These are phyloP conservation scores for Daktulosphaira vitifoliae DNA, from an alignment of 1,140 invertebrate genomes.

Conservation along the genomic window DNA sequence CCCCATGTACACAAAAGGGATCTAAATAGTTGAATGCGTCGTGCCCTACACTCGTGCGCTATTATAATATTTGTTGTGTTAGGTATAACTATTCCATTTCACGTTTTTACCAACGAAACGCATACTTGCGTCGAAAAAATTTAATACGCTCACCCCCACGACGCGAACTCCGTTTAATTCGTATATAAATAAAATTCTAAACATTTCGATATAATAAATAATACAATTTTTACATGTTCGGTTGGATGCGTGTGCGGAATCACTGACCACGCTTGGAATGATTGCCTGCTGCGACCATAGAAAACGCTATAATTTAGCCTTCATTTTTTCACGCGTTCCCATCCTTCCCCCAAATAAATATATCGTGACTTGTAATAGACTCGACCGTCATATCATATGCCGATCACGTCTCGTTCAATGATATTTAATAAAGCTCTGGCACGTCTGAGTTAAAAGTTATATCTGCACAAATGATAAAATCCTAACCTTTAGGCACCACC, in stretches of 20 bases:
- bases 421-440: conserved; percentile 31
- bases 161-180: no score
- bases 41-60: no score
- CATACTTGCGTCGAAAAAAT: no score
- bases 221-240: background rate
- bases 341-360: background rate
- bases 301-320: background rate
- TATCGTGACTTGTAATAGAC: background rate
- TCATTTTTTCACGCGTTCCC: background rate
- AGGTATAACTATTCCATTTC: background rate
- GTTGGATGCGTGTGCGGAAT: conserved; percentile 15
- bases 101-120: background rate
- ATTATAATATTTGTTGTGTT: no score
- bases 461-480: conserved; percentile 8
- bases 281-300: background rate
- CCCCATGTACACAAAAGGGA: conserved; percentile 5
- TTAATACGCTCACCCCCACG: no score
- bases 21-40: no score
- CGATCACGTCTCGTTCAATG: conserved; percentile 4
- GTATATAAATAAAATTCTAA: no score
- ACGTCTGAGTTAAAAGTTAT: conserved; percentile 21
- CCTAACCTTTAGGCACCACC: background rate
- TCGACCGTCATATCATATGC: background rate
- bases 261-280: background rate
- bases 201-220: no score